A percentile compares a stretch with the other conserved stretches of the same genome.
Evolutionary conservation across 2,113 vertebrate species (phyloP).

Genomic region (Pituophis catenifer): DNA sequence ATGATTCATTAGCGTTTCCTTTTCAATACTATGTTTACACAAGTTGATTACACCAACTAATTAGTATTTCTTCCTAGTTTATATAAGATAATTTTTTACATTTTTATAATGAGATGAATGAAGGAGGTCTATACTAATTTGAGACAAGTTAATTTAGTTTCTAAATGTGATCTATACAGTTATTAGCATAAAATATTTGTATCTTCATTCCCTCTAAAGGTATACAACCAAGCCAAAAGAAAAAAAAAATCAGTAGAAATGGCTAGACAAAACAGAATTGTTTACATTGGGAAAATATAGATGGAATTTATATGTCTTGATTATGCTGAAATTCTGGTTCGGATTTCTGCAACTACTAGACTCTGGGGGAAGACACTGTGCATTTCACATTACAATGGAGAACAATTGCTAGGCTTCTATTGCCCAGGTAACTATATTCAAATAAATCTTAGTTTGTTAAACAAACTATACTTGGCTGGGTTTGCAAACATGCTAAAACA

Average conservation of each 20-base stretch:
- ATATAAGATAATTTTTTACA: conserved; percentile 70
- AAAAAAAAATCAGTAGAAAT: not conserved
- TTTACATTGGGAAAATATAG: conserved; percentile 41
- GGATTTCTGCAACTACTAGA: not conserved
- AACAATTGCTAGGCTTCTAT: not conserved
- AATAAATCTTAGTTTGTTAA: not conserved
- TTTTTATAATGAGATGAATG: conserved; percentile 69
- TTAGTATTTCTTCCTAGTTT: conserved; percentile 73
- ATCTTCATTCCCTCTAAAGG: conserved; percentile 55
- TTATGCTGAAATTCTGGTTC: not conserved
- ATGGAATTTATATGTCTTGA: not conserved
- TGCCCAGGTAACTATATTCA: not conserved
- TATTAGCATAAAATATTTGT: conserved; percentile 64
- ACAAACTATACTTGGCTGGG: not conserved
- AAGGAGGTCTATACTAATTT: conserved; percentile 63
- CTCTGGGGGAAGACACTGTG: not conserved
- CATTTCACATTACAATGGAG: not conserved
- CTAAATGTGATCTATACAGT: conserved; percentile 58
- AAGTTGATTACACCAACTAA: conserved; percentile 77
- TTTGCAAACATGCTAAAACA: not conserved
- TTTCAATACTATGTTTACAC: conserved; percentile 72
- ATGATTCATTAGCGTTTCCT: conserved; percentile 70
- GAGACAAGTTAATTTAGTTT: conserved; percentile 64
- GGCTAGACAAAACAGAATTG: conserved; percentile 28
- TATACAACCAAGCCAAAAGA: conserved; percentile 42